Percentiles rank a stretch among this genome's conserved stretches.
Conservation (phyloP, 2,888 invertebrate genomes). For the Chaitophorus viminalis region DNA sequence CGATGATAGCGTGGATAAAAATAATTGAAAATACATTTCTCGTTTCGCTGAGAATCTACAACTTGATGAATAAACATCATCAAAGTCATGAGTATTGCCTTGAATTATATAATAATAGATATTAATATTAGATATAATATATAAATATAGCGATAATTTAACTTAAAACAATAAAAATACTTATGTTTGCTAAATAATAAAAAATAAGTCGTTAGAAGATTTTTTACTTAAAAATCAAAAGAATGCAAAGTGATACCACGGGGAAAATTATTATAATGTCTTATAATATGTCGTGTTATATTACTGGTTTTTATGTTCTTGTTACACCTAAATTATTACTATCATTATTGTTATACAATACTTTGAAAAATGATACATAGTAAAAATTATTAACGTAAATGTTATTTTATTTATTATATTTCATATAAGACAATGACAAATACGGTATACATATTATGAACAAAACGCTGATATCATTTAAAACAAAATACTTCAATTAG, state of each 20-base stretch:
- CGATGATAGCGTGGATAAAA: neutral
- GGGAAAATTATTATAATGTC: neutral
- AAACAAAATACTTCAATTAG: too few relatives aligned
- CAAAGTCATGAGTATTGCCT: neutral
- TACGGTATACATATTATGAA: too few relatives aligned
- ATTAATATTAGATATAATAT: neutral
- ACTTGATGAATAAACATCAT: neutral
- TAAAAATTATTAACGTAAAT: neutral
- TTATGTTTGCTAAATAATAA: neutral
- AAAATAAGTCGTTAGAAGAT: neutral
- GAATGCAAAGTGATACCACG: neutral
- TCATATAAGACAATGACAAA: neutral
- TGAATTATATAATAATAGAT: constrained; percentile 16
- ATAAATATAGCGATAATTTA: neutral
- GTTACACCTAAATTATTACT: neutral
- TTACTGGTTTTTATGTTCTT: neutral
- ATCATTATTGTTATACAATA: neutral
- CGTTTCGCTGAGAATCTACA: too few relatives aligned
- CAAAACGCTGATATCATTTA: too few relatives aligned
- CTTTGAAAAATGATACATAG: neutral
- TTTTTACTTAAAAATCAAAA: neutral
- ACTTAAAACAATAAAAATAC: neutral
- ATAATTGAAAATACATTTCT: neutral
- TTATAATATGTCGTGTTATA: neutral
- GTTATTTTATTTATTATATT: neutral